phyloP scores from a whole-genome alignment of 2,888 invertebrate genomes.

The Argyresthia albistria region DNA sequence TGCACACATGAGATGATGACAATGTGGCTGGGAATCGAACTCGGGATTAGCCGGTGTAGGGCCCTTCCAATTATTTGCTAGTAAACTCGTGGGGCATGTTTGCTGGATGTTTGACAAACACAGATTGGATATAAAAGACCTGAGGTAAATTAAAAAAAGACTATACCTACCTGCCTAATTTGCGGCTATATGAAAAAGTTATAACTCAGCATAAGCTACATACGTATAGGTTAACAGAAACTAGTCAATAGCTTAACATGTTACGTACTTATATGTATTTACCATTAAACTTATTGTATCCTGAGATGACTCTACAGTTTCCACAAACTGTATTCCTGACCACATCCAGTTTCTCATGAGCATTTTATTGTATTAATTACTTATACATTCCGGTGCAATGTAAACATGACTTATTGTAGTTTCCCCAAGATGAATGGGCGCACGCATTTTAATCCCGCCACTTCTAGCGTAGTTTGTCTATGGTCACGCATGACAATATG shows the following conservation, averaged over 20 bases:
- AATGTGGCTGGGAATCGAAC: conserved; percentile 28
- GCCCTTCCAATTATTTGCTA: conserved; percentile 32
- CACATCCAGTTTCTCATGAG: conserved; percentile 54
- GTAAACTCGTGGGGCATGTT: conserved; percentile 10
- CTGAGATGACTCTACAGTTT: background rate
- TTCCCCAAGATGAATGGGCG: conserved; percentile 10
- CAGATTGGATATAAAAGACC: background rate
- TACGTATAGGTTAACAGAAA: no score
- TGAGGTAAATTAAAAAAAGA: background rate
- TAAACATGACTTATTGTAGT: conserved; percentile 56
- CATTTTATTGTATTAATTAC: conserved; percentile 54
- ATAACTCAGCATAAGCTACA: no score
- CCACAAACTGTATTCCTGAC: conserved; percentile 33
- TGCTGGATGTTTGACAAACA: background rate
- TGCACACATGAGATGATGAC: conserved; percentile 34
- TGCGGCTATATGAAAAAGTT: no score
- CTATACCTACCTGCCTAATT: no score
- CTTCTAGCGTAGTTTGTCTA: conserved; percentile 18
- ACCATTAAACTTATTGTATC: background rate
- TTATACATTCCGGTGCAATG: conserved; percentile 66
- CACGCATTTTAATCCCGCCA: conserved; percentile 27
- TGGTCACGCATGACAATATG: conserved; percentile 2
- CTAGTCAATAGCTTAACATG: no score
- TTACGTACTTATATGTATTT: no score
- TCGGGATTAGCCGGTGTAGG: conserved; percentile 38